Base-by-base conservation (phyloP, 2,797 vertebrate genomes). In the Peromyscus eremicus region DNA sequence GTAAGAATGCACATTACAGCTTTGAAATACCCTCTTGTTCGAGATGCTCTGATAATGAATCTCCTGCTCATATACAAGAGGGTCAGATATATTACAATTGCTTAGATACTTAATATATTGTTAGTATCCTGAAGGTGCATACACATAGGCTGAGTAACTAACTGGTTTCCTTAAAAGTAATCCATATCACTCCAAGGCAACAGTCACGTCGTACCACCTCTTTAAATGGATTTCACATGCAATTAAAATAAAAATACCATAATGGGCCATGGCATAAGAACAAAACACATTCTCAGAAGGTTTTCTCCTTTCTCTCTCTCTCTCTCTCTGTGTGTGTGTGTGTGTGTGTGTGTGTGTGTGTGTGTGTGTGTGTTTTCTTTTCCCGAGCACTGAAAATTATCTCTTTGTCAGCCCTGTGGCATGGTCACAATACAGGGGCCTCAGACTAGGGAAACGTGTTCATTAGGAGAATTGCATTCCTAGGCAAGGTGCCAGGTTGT, bases 391-490 rank as follows among this genome's bases (percentile, higher is more conserved):
- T 91, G 75, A 91, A 96, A 96, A 97, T 96, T 87, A 97, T 94
- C 95, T 97, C 96, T 97, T 94, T 97, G 94, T 98, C 96, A 97
- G 95, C n/a, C 83, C 64, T 1, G 52, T 97, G 95, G 94, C 96
- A 70, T 83, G 95, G 97, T 87, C 96, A 97, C 95, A 95, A 93
- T 96, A 87, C 83, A 84, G 81, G 52, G 70, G 94, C 94, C 94
- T 96, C 95, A 85, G 94, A 92, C 75, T 34, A 43, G 89, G 66
- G 87, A 85, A 94, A 95, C 0, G 23, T 96, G 93, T 81, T 97
- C 97, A 95, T 96, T 95, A 97, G 71, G 95, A 87, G 92, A 93
- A 92, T 7, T 97, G 88, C 97, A 97, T 81, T 87, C 92, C 95
- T 60, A 96, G 95, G 96, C 94, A 84, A 85, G 68, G 49, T 90